These are phyloP conservation scores for Patella ulyssiponensis DNA, from an alignment of 2,888 invertebrate genomes.

Conservation along the genomic window DNA sequence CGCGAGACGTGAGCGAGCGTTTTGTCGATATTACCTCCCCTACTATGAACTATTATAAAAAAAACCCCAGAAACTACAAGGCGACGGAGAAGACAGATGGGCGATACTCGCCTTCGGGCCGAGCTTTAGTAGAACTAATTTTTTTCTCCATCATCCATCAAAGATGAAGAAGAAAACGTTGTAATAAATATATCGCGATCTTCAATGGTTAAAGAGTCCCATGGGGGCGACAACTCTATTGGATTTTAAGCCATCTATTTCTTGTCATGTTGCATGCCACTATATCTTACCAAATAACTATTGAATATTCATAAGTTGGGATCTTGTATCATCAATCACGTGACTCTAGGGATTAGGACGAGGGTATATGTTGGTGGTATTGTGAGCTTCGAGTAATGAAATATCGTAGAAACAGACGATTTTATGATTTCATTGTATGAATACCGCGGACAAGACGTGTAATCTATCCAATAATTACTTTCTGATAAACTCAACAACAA, in stretches of 20 bases:
- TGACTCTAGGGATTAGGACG: too few relatives aligned
- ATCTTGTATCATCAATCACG: constrained; percentile 7
- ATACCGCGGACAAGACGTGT: too few relatives aligned
- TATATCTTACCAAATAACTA: constrained; percentile 9
- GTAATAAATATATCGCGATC: constrained; percentile 8
- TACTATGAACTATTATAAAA: not conserved
- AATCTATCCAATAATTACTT: too few relatives aligned
- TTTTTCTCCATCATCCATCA: constrained; percentile 6
- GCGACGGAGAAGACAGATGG: constrained; percentile 10
- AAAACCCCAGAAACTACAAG: not conserved
- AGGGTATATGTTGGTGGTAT: too few relatives aligned
- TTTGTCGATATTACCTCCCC: constrained; percentile 9
- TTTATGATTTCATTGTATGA: too few relatives aligned
- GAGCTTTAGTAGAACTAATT: constrained; percentile 8
- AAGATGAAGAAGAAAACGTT: not conserved
- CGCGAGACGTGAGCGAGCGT: not conserved
- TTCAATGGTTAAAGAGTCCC: constrained; percentile 6
- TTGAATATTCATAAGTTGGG: constrained; percentile 8
- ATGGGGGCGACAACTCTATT: not conserved
- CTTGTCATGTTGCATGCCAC: constrained; percentile 6
- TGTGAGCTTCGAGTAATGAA: too few relatives aligned
- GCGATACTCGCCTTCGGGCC: not conserved
- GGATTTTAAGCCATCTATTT: not conserved
- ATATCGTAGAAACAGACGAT: too few relatives aligned
- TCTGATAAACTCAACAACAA: too few relatives aligned